Evolutionary conservation across 1,140 invertebrate species (phyloP), one percentile per base, ranked within the genome.

Genomic region (Drosophila watanabei): DNA sequence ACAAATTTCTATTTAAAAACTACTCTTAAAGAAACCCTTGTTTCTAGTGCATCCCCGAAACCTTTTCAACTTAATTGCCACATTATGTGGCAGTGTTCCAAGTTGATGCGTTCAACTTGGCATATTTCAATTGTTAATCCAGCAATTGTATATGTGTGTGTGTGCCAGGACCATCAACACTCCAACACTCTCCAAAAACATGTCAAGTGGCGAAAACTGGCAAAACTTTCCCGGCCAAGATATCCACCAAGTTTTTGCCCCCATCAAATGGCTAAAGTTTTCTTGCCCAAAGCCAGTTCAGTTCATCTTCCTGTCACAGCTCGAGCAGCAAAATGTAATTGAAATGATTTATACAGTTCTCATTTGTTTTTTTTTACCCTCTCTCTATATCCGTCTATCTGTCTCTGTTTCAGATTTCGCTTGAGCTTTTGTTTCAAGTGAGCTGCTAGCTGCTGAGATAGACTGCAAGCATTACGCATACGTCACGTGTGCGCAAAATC

Each of bases 281-380:
- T 71, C 68, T 37, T 45, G 30, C 43, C 59, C 51, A 70, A 66
- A 66, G 73, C 49, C 54, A 70, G 68, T 69, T 69, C 85, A 87
- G 76, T 87, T 87, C 68, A 83, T 85, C 81, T 82, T 85, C 72
- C 85, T 88, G 86, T 90, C 85, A 88, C 78, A 89, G 78, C 85
- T 89, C 71, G 46, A 52, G 71, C 65, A 75, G 78, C 81, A 83
- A 81, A 89, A 90, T 88, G 85, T 88, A 88, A 88, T 88, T 88
- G 85, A 88, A 88, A 88, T 89, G 86, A 88, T 88, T 88, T 88
- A 88, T 90, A 90, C 88, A 88, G 62, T 89, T 88, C 83, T 88
- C 63, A 70, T 58, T 60, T 63, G 33, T 75, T 75, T 63, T 56
- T 51, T 24, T 9, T 28, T 16, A 16, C 0, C 30, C 28, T 52